phyloP scores from a whole-genome alignment of 2,797 vertebrate genomes.

The Melanotaenia trifasciata region DNA sequence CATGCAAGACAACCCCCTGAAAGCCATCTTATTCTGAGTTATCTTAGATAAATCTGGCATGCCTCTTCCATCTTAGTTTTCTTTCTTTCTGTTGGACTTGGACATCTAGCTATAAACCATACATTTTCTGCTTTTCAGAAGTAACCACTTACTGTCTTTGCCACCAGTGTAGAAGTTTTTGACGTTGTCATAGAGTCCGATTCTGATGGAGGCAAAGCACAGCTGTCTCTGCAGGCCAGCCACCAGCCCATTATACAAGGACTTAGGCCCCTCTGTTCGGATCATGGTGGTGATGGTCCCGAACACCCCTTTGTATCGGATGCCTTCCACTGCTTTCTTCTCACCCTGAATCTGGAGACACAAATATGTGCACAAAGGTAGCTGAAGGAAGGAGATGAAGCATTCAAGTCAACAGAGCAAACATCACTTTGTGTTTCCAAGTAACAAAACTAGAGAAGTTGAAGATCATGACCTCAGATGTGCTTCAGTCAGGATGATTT shows the following conservation, averaged over 20 bases:
- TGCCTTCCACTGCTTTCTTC: constrained; percentile 66
- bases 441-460: background rate
- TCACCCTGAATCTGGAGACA: constrained; percentile 88
- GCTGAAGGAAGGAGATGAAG: background rate
- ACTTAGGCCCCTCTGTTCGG: constrained; percentile 85
- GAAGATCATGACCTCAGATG: background rate
- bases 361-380: constrained; percentile 1
- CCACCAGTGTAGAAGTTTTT: constrained; percentile 86
- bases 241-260: constrained; percentile 88
- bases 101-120: background rate
- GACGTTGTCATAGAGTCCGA: constrained; percentile 89
- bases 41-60: background rate
- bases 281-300: constrained; percentile 89
- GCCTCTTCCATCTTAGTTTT: background rate
- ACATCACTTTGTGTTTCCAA: background rate
- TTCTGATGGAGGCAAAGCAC: constrained; percentile 89
- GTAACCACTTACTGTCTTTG: constrained; percentile 83
- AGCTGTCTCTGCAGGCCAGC: constrained; percentile 89
- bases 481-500: background rate
- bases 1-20: background rate
- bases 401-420: constrained; percentile 6
- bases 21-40: constrained; percentile 2
- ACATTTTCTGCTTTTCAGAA: background rate
- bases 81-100: background rate
- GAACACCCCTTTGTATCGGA: constrained; percentile 88